phyloP scores from a whole-genome alignment of 2,888 invertebrate genomes.

The Pogonocherus hispidulus region DNA sequence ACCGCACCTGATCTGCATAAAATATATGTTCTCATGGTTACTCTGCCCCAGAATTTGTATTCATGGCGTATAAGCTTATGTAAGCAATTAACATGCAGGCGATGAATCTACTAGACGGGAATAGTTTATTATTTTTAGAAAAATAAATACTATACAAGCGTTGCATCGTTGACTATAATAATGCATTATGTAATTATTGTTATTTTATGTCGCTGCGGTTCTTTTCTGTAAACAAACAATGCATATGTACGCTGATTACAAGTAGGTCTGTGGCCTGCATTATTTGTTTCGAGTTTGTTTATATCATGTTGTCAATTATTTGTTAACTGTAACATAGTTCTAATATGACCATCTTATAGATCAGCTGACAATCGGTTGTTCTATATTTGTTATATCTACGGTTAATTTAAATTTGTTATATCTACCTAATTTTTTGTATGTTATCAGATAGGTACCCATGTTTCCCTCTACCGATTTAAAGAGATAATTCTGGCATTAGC shows the following conservation, averaged over 20 bases:
- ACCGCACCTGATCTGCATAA: slow-evolving; percentile 40
- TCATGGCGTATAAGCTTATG: slow-evolving; percentile 39
- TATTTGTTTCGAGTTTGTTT: background rate
- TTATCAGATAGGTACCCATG: too few species aligned
- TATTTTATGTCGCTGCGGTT: background rate
- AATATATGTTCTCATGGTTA: slow-evolving; percentile 36
- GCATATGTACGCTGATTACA: background rate
- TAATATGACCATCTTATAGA: too few species aligned
- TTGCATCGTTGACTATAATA: background rate
- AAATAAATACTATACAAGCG: slow-evolving; percentile 18
- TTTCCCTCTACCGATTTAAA: too few species aligned
- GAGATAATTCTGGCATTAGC: too few species aligned
- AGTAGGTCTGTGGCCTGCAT: background rate
- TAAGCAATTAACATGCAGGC: slow-evolving; percentile 43
- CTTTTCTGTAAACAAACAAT: slow-evolving; percentile 10
- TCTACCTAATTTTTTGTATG: too few species aligned
- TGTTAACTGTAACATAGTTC: too few species aligned
- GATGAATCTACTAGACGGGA: slow-evolving; percentile 7
- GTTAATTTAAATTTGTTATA: too few species aligned
- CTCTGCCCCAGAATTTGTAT: slow-evolving; percentile 39
- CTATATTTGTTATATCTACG: too few species aligned
- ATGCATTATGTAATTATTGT: slow-evolving; percentile 9
- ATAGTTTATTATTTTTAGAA: slow-evolving; percentile 25
- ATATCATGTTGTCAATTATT: too few species aligned
- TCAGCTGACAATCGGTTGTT: too few species aligned